phyloP scores from a whole-genome alignment of 2,797 vertebrate species.

The Pangasius mekongensis region DNA sequence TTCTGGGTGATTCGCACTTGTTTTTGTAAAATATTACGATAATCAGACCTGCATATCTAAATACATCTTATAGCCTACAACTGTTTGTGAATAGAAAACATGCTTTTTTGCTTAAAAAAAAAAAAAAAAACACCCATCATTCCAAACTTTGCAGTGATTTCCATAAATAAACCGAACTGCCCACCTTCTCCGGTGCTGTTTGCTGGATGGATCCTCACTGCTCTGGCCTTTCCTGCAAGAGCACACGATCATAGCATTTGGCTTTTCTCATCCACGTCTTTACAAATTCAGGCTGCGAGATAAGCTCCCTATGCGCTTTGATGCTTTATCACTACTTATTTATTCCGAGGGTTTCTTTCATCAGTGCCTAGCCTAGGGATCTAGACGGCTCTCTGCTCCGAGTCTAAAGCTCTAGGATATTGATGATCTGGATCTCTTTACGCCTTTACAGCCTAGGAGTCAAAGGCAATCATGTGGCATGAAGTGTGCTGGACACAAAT shows the following conservation, averaged over 20 bases:
- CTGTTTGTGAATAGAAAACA: not conserved
- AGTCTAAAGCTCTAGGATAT: constrained; percentile 18
- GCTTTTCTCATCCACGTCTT: constrained; percentile 12
- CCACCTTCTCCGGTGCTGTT: constrained; percentile 82
- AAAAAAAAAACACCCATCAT: not conserved
- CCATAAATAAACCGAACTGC: constrained; percentile 24
- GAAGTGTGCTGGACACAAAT: not conserved
- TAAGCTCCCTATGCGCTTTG: not conserved
- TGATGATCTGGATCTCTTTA: constrained; percentile 27
- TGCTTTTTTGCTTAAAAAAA: not conserved
- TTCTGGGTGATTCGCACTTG: not conserved
- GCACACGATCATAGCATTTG: constrained; percentile 29
- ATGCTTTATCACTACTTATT: constrained; percentile 48
- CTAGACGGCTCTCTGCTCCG: not conserved
- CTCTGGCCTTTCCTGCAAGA: constrained; percentile 76
- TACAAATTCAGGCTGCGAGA: constrained; percentile 12
- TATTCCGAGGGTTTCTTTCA: constrained; percentile 51
- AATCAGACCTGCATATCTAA: not conserved
- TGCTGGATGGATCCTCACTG: constrained; percentile 81
- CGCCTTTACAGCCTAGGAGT: not conserved
- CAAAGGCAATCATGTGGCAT: not conserved
- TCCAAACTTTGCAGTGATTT: not conserved
- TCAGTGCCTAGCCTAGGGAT: constrained; percentile 20
- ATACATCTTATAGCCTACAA: not conserved
- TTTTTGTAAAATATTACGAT: not conserved